Conservation (phyloP, 1,140 invertebrate species). For the Solenopsis invicta region DNA sequence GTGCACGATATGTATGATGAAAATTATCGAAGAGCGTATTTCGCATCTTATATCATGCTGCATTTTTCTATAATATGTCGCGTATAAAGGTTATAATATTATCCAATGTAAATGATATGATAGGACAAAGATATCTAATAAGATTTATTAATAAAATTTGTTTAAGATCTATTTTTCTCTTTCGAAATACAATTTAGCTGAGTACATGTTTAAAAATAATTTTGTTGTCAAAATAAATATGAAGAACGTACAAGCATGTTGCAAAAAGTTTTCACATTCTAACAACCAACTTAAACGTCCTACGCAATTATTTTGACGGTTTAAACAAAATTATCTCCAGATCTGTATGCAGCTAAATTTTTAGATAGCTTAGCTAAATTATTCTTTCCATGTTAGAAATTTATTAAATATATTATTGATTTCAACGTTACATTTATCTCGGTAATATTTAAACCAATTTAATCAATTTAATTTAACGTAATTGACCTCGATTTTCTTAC, state of each 20-base stretch:
- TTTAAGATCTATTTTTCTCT: not conserved
- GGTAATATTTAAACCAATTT: not conserved
- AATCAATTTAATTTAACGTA: constrained; percentile 3
- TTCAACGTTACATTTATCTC: not conserved
- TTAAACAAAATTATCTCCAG: no score
- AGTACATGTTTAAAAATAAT: no score
- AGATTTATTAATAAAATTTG: not conserved
- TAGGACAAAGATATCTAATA: not conserved
- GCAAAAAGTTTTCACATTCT: no score
- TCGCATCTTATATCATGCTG: not conserved
- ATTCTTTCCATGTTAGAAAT: no score
- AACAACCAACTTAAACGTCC: no score
- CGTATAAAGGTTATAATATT: not conserved
- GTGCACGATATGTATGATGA: constrained; percentile 4
- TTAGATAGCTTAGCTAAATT: no score
- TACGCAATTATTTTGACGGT: no score
- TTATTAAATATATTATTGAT: not conserved
- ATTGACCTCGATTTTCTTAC: not conserved
- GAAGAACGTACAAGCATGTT: no score
- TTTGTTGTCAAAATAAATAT: no score
- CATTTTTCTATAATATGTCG: not conserved
- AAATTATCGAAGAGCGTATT: constrained; percentile 22
- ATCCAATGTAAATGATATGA: not conserved
- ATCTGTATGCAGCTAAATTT: no score
- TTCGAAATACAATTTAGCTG: no score